Evolutionary conservation across 2,797 vertebrate genomes (phyloP).

Genomic region (Cephalopachus bancanus): DNA sequence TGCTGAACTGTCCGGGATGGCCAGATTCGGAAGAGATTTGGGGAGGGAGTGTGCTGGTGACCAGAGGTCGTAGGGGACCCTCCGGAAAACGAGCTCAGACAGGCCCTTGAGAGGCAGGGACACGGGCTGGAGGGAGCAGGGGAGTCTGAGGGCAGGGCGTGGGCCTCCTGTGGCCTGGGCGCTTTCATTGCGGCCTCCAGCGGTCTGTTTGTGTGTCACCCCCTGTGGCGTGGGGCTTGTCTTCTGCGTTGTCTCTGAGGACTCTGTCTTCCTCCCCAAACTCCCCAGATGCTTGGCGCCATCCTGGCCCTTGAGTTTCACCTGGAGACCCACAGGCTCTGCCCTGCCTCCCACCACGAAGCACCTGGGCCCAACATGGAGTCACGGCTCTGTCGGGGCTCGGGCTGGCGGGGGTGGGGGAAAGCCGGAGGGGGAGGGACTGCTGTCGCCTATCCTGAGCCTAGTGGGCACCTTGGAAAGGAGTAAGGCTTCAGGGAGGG

Average conservation of each 20-base stretch:
- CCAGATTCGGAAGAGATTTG: not conserved
- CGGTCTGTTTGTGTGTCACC: not conserved
- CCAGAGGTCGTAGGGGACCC: not conserved
- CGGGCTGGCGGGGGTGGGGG: not conserved
- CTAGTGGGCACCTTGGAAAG: not conserved
- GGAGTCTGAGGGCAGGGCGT: too few species aligned
- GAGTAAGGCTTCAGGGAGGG: not conserved
- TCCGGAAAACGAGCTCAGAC: not conserved
- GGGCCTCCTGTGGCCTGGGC: not conserved
- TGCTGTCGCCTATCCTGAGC: accelerated
- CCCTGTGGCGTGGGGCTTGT: too few species aligned
- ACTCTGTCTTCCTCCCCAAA: not conserved
- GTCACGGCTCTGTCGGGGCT: not conserved
- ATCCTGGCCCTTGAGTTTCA: not conserved
- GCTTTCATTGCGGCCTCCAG: not conserved
- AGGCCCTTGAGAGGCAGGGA: not conserved
- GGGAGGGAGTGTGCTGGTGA: not conserved
- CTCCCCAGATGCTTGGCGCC: not conserved
- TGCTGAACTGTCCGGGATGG: not conserved
- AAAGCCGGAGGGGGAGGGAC: not conserved
- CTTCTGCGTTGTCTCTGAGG: slow-evolving; percentile 5
- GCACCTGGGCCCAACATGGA: not conserved
- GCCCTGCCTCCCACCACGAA: not conserved
- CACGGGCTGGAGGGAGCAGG: not conserved
- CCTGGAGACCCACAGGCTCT: not conserved